Evolutionary conservation across 2,797 vertebrate species (phyloP), one percentile per base, ranked within the genome.

Genomic region (Lagocephalus sceleratus): DNA sequence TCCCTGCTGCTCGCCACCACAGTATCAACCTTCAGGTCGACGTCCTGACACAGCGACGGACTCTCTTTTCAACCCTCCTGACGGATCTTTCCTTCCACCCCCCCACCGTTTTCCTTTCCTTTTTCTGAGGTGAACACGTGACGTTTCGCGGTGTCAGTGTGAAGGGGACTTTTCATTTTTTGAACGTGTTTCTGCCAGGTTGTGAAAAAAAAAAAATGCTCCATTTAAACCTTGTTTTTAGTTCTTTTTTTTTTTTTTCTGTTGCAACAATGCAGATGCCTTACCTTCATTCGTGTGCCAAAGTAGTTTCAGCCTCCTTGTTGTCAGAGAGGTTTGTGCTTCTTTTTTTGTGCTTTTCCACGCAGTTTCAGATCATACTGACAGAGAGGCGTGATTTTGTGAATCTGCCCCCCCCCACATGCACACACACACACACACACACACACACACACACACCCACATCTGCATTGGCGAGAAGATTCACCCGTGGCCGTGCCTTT

Each of bases 231-330:
- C 6, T 35, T 35, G 2, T 35, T 35, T 35, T 35, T 35, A 12
- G 32, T 35, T 17, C 6, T 9, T 42, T n/a, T 17, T 17, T 42
- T 42, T 19, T 1, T 53, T 21, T 78, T 67, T 57, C 62, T 51
- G 63, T 54, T 55, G 44, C 52, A 85, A 83, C 82, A 88, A 84
- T 87, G 86, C 86, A 85, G 85, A 90, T 92, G 91, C 91, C 91
- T 92, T 92, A 92, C 88, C 90, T 87, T 84, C 89, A 89, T 91
- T 79, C 88, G 84, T 88, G 89, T 91, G 90, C 90, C 90, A 92
- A 91, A 92, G 88, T 91, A 90, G 88, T 85, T 84, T 76, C 78
- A 72, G 86, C 85, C 75, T 76, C 85, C 82, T 76, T 17, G 39
- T 41, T 56, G 49, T 77, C 76, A 75, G 62, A 79, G 74, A 77